A percentile compares a stretch with the other conserved stretches of the same genome.
phyloP scores from a whole-genome alignment of 2,113 vertebrate genomes.

The Odocoileus virginianus region DNA sequence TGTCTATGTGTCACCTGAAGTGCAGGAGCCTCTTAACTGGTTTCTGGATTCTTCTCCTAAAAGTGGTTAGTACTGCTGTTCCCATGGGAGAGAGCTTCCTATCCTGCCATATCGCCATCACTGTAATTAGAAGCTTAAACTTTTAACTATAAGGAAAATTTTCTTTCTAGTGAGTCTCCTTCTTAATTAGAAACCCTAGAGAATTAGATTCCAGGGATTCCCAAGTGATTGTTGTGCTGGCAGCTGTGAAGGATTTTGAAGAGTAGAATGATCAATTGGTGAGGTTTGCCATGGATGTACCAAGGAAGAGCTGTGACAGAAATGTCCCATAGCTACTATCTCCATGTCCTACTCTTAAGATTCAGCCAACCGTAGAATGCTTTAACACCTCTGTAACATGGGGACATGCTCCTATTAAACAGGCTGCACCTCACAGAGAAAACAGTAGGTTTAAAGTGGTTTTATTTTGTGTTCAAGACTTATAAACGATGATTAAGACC shows the following conservation, averaged over 20 bases:
- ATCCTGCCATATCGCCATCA: not conserved
- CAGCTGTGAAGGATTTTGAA: not conserved
- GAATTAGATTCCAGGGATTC: not conserved
- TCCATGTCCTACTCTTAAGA: not conserved
- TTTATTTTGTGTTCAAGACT: not conserved
- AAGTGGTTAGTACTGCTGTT: not conserved
- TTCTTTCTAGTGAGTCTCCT: not conserved
- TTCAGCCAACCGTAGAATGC: not conserved
- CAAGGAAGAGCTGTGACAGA: not conserved
- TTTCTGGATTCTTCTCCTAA: not conserved
- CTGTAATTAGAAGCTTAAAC: not conserved
- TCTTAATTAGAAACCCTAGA: not conserved
- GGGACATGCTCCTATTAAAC: not conserved
- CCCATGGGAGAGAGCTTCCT: not conserved
- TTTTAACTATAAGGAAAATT: not conserved
- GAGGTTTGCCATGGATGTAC: not conserved
- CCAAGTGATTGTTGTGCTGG: not conserved
- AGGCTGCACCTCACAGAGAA: not conserved
- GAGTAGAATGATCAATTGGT: not conserved
- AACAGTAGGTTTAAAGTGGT: not conserved
- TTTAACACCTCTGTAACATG: not conserved
- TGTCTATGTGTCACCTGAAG: not conserved
- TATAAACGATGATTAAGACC: not conserved
- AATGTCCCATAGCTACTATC: not conserved
- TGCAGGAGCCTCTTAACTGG: not conserved